Evolutionary conservation across 92 coral and sea anemone genomes (phyloP).

Genomic region (Diadumene lineata): DNA sequence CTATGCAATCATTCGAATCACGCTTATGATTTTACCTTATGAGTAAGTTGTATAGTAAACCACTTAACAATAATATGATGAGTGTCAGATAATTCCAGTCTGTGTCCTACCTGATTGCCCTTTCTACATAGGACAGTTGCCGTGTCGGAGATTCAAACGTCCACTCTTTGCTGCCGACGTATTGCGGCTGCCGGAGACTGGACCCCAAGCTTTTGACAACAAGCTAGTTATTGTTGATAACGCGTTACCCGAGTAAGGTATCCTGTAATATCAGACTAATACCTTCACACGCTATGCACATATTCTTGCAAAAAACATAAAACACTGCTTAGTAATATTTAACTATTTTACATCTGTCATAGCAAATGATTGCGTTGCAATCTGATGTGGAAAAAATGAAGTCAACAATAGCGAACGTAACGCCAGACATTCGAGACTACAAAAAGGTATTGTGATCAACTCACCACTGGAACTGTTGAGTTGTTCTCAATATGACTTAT

Average conservation of each 20-base stretch:
- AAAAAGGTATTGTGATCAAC: constrained; percentile 51
- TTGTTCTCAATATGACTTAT: background rate
- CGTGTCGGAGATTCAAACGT: constrained; percentile 31
- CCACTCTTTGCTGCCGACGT: constrained; percentile 39
- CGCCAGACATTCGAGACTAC: constrained; percentile 60
- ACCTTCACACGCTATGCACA: background rate
- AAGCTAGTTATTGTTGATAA: constrained; percentile 44
- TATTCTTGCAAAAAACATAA: background rate
- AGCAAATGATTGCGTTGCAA: background rate
- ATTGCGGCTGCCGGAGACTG: constrained; percentile 50
- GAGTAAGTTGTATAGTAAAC: constrained; percentile 16
- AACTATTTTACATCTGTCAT: background rate
- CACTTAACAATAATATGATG: constrained; percentile 24
- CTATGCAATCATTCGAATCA: constrained; percentile 14
- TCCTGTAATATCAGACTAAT: background rate
- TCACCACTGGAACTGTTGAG: constrained; percentile 2
- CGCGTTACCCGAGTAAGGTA: constrained; percentile 6
- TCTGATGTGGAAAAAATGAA: background rate
- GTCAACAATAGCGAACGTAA: constrained; percentile 13
- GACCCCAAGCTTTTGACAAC: constrained; percentile 40
- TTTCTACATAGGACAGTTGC: constrained; percentile 50
- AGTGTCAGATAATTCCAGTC: constrained; percentile 20
- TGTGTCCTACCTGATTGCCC: constrained; percentile 47
- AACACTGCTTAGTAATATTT: background rate
- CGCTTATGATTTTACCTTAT: constrained; percentile 36